Base-by-base conservation (phyloP, 2,888 invertebrate genomes). In the Sturmia bella region DNA sequence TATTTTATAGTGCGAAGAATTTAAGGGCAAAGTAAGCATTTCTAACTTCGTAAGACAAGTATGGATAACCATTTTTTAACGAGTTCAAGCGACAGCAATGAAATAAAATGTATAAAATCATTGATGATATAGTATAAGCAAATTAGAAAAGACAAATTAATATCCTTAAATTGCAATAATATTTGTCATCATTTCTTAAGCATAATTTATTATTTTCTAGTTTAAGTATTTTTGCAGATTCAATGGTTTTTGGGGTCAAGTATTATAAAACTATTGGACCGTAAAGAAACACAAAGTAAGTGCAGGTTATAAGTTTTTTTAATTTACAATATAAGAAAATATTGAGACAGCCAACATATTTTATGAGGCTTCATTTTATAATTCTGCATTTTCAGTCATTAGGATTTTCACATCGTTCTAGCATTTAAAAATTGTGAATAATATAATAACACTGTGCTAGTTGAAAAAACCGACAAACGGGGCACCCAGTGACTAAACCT, bases 111-210 rank as follows among this genome's bases (percentile, higher is more conserved):
- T 11, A 32, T 15, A 50, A 48, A 39, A 13, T 45, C 41, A 32
- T 75, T 24, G 56, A 57, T 50, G 66, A 52, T 27, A 73, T 21
- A 72, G 45, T 45, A 63, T 52, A 27, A 64, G 39, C 41, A 66
- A 56, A 69, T 50, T 75, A 57, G 52, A 57, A 64, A 75, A 45
- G 57, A 19, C 13, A 57, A 50, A 70, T 75, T 59, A 70, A 75
- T 75, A 76, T 54, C 66, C 76, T 64, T 63, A 41, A 64, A 77
- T 57, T 64, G 70, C 50, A 57, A 32, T 52, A 77, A 73, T 45
- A 81, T 69, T 73, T 69, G 72, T 64, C 56, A 68, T 56, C 50
- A 39, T 73, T 81, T 81, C 50, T 72, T 15, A 48, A 32, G 41
- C 37, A 13, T 17, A 15, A 19, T n/a, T n/a, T 32, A 27, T 17